Base-by-base conservation (phyloP, 2,113 vertebrate genomes). In the Gulo gulo region DNA sequence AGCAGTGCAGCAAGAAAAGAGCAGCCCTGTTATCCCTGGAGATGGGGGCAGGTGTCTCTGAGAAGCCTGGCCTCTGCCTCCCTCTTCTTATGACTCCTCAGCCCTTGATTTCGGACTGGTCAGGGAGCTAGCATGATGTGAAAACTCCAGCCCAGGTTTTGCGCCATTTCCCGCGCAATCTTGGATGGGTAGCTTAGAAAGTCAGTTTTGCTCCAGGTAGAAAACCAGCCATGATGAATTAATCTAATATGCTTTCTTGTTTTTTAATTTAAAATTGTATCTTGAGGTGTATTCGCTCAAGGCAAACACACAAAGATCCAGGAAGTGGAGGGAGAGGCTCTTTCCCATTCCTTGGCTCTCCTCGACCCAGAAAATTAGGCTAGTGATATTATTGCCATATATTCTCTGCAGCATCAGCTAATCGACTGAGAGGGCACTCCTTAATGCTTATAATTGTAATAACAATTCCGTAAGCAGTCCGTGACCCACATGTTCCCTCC, bases 141-240 rank as follows among this genome's bases (percentile, higher is more conserved):
- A 39, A 82, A 95, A 93, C 83, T 86, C 96, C 91, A 88, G 88
- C 52, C 92, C 67, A 12, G 59, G 86, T 93, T 95, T 97, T 95
- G 81, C 14, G 61, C 81, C 45, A 36, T 45, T 91, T 97, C 88
- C 88, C 7, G 0, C 16, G 82, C 50, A 79, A 92, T 83, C 63
- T 26, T 81, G 29, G 34, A n/a, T 86, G 81, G 63, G 63, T 34
- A 82, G 71, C 76, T 96, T 88, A 52, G 71, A 88, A 91, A 93
- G 50, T 45, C 76, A 82, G 45, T 94, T 95, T 88, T 94, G 82
- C 97, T 97, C 73, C 79, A 88, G 94, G 96, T 96, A 57, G 85
- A 96, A 97, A 98, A 88, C 79, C 82, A 94, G 94, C 71, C 93
- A 89, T 88, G 97, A 97, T 95, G 92, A 98, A 97, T 98, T 88